Percentiles rank a stretch among this genome's conserved stretches.
Evolutionary conservation across 2,797 vertebrate species (phyloP).

Genomic region (Synaphobranchus kaupii): DNA sequence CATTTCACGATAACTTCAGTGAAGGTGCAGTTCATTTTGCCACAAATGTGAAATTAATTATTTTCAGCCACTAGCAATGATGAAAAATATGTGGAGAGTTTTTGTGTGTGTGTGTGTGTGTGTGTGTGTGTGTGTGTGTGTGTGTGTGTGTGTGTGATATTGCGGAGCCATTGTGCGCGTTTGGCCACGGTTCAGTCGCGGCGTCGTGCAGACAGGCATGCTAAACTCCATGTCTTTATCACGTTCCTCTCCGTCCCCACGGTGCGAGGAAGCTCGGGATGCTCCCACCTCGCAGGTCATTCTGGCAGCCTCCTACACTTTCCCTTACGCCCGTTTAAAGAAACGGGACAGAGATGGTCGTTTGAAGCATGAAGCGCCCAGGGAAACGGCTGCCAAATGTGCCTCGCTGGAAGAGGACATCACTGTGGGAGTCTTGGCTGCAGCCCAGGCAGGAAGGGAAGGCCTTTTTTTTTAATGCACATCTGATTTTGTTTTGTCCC

Average conservation of each 20-base stretch:
- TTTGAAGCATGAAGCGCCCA: constrained; percentile 22
- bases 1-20: neutral
- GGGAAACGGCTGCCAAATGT: constrained; percentile 17
- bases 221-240: constrained; percentile 28
- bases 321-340: neutral
- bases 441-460: constrained; percentile 28
- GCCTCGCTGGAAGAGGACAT: constrained; percentile 23
- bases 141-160: neutral
- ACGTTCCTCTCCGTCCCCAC: constrained; percentile 24
- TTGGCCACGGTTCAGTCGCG: constrained; percentile 29
- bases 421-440: constrained; percentile 34
- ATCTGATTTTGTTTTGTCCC: constrained; percentile 61
- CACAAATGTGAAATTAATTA: neutral
- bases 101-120: neutral
- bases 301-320: constrained; percentile 4
- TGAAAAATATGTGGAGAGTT: constrained; percentile 10
- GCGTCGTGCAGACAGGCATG: constrained; percentile 32
- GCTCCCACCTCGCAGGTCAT: constrained; percentile 27
- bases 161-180: constrained; percentile 15
- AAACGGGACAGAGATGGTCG: constrained; percentile 19
- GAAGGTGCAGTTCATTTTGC: neutral
- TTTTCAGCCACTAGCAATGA: constrained; percentile 6
- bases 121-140: neutral
- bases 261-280: neutral
- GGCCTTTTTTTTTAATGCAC: constrained; percentile 40